phyloP scores from a whole-genome alignment of 2,797 vertebrate species.

The Xenentodon cancila region DNA sequence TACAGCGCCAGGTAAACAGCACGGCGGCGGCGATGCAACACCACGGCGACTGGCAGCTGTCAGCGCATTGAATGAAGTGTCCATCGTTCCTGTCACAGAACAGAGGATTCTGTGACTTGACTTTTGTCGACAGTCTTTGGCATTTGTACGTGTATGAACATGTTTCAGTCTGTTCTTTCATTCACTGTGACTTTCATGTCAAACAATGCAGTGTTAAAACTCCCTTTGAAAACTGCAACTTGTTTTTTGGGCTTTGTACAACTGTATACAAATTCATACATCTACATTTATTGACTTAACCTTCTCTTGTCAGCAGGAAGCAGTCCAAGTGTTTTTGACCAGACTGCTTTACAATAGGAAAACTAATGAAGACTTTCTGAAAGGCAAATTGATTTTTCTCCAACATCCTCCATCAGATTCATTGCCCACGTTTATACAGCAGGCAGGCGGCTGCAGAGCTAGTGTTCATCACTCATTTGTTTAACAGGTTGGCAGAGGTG shows the following conservation, averaged over 20 bases:
- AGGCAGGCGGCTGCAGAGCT: conserved; percentile 19
- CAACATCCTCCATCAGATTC: conserved; percentile 40
- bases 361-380: conserved; percentile 79
- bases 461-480: conserved; percentile 62
- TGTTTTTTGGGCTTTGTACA: conserved; percentile 3
- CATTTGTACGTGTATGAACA: not conserved
- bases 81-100: too few relatives aligned
- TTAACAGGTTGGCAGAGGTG: conserved; percentile 57
- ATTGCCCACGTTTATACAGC: conserved; percentile 14
- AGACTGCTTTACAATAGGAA: conserved; percentile 64
- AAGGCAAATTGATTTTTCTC: conserved; percentile 71
- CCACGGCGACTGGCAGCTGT: too few relatives aligned
- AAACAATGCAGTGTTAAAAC: conserved; percentile 7
- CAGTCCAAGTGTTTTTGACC: conserved; percentile 67
- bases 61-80: too few relatives aligned
- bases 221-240: conserved; percentile 8
- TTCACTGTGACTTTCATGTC: conserved; percentile 12
- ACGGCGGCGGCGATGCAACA: too few relatives aligned
- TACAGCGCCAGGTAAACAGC: too few relatives aligned
- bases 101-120: too few relatives aligned
- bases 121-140: too few relatives aligned
- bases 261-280: conserved; percentile 34
- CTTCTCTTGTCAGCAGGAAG: conserved; percentile 63
- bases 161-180: conserved; percentile 2
- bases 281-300: conserved; percentile 65